These are phyloP conservation scores for Camarhynchus parvulus DNA, from an alignment of 2,113 vertebrate species.

Conservation along the genomic window DNA sequence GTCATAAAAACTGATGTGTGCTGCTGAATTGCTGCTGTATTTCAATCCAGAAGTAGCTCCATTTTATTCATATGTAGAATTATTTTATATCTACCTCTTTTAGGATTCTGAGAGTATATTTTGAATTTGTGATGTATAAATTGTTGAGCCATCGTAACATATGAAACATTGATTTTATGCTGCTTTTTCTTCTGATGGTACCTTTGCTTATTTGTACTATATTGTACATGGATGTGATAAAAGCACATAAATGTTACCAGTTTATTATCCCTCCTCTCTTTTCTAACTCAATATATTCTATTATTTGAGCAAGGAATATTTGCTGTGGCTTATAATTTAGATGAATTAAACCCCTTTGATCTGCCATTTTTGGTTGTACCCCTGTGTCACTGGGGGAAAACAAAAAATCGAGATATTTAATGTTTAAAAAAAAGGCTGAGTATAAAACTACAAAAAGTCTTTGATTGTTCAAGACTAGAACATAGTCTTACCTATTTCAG, in stretches of 20 bases:
- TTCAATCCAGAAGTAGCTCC: neutral
- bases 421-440: neutral
- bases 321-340: neutral
- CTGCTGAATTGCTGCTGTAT: neutral
- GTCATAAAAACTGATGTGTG: conserved; percentile 25
- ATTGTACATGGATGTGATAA: neutral
- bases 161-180: neutral
- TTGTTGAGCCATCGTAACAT: neutral
- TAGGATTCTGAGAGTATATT: neutral
- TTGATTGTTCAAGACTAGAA: neutral
- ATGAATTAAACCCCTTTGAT: neutral
- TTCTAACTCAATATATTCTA: neutral
- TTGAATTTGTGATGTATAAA: neutral
- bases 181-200: neutral
- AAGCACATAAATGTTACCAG: neutral
- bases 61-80: neutral
- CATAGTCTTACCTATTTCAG: neutral
- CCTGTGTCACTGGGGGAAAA: neutral
- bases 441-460: neutral
- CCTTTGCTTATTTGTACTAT: neutral
- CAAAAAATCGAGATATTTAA: neutral
- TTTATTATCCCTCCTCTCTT: neutral
- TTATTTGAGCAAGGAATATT: neutral
- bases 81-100: neutral
- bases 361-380: neutral